Evolutionary conservation across 2,797 vertebrate genomes (phyloP), one percentile per base, ranked within the genome.

Genomic region (Kryptolebias ocellatus): DNA sequence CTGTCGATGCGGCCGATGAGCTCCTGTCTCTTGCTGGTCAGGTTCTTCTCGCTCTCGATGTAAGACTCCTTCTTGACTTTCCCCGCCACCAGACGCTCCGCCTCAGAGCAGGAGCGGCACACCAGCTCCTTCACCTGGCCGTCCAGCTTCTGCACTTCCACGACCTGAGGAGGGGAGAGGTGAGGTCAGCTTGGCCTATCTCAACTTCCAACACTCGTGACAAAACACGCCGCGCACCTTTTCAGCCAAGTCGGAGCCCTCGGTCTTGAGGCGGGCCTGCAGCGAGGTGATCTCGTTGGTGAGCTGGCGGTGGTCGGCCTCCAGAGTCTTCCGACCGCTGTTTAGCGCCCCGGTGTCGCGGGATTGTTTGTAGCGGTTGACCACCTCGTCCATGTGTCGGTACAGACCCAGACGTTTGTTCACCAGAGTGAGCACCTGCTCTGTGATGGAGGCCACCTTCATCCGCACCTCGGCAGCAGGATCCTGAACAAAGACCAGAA

Each of bases 391-490:
- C 70, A 97, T 97, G 92, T 98, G 96, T 6, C 98, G 95, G 89
- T 98, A 99, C 74, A 98, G 94, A 59, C 97, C 96, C 15, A 99
- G 90, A 0, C 98, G 95, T 88, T 96, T 98, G 92, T 99, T 99
- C 74, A 99, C 98, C 80, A 98, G 90, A 52, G 97, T 98, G 65
- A 99, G 92, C 64, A 98, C 96, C 89, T 99, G 98, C 91, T 99
- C 98, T 0, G 96, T 99, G 90, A 99, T 98, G 78, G 98, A 99
- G 17, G 98, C 97, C 77, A 98, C 98, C 90, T 99, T 99, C 98
- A 99, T 99, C 51, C 96, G 95, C 53, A 98, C 97, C 89, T 99
- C 98, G 2, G 96, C 97, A 0, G 97, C 98, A 2, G 98, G 98
- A 76, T 99, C 98, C 98, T 99, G 78, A 34, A 46, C 4, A 42